These are phyloP conservation scores for Shinisaurus crocodilurus DNA, from an alignment of 2,113 vertebrate species.

Conservation along the genomic window DNA sequence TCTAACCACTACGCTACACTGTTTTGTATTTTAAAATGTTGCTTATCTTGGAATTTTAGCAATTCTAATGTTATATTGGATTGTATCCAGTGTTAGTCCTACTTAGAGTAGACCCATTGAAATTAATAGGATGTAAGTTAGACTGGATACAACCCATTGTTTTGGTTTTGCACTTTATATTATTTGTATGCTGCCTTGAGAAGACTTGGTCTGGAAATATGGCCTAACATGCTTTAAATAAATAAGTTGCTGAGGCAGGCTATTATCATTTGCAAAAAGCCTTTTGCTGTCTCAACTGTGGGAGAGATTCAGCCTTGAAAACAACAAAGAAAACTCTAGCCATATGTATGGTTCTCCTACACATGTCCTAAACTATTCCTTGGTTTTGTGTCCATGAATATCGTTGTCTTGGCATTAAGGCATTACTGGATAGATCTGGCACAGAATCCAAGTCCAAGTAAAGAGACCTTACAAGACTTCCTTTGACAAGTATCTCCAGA, in stretches of 20 bases:
- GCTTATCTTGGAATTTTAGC: too few relatives aligned
- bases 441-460: neutral
- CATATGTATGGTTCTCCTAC: neutral
- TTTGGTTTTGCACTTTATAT: neutral
- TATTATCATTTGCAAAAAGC: neutral
- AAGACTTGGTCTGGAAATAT: neutral
- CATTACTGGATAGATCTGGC: neutral
- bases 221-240: neutral
- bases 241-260: neutral
- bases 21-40: neutral
- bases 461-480: neutral
- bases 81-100: too few relatives aligned
- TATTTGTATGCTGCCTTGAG: neutral
- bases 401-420: neutral
- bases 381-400: neutral
- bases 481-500: neutral
- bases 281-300: neutral
- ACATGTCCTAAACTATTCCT: neutral
- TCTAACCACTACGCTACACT: too few relatives aligned
- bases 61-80: too few relatives aligned
- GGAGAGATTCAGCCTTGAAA: neutral
- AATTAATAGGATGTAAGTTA: too few relatives aligned
- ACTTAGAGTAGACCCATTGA: too few relatives aligned
- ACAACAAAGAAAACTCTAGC: neutral
- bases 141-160: too few relatives aligned